Percentiles rank a stretch among this genome's conserved stretches.
Conservation (phyloP, 2,113 vertebrate species). For the Myotis lucifugus region DNA sequence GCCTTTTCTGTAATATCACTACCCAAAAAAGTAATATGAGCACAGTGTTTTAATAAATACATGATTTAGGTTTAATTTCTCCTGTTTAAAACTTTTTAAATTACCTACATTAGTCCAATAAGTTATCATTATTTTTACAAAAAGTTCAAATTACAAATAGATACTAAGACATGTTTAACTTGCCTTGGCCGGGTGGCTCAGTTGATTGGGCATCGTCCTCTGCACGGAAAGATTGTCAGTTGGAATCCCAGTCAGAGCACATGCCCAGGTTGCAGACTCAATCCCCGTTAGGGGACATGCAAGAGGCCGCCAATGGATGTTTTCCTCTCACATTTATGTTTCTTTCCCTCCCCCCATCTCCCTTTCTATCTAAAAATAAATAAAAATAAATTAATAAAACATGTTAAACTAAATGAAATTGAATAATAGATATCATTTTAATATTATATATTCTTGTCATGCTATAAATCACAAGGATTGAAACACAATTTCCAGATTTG, state of each 20-base stretch:
- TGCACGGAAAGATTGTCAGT: not conserved
- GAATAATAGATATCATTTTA: not conserved
- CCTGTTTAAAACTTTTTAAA: slow-evolving; percentile 21
- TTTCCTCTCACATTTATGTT: not conserved
- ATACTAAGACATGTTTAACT: not conserved
- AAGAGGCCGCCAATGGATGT: not conserved
- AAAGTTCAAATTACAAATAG: not conserved
- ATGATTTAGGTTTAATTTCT: slow-evolving; percentile 1
- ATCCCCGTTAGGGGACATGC: not conserved
- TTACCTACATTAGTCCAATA: not conserved
- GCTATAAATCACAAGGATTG: not conserved
- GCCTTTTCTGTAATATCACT: not conserved
- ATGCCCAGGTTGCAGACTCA: not conserved
- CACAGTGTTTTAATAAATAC: not conserved
- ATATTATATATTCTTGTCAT: not conserved
- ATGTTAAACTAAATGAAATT: not conserved
- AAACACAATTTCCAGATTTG: not conserved
- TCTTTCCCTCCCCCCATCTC: not conserved
- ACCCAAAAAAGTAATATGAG: not conserved
- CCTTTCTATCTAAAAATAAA: not conserved
- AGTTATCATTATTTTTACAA: not conserved
- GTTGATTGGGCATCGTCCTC: not conserved
- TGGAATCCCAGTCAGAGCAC: too few species aligned
- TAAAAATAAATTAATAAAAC: not conserved
- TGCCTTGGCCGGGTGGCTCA: not conserved